Evolutionary conservation across 2,113 vertebrate species (phyloP).

Genomic region (Puffinus mauretanicus): DNA sequence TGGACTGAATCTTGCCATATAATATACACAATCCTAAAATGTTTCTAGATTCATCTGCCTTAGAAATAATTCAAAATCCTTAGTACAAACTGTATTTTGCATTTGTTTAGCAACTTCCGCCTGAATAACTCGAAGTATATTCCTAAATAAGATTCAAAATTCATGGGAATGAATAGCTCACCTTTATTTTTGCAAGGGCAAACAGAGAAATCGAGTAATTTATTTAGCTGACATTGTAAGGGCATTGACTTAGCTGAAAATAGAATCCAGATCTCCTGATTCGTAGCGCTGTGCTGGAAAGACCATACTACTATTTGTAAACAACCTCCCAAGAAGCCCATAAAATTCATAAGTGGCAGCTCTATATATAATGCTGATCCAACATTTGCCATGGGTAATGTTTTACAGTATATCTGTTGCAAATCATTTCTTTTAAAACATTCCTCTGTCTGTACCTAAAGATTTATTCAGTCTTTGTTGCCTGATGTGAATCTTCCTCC

Average conservation of each 20-base stretch:
- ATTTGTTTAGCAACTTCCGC: neutral
- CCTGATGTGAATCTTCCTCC: neutral
- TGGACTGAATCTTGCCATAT: neutral
- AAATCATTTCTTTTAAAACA: conserved; percentile 54
- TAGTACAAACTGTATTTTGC: neutral
- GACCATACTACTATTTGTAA: neutral
- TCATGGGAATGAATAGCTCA: neutral
- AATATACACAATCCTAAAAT: neutral
- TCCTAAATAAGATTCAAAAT: conserved; percentile 1
- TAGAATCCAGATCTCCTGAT: conserved; percentile 4
- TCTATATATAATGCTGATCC: conserved; percentile 56
- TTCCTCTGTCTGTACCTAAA: conserved; percentile 13
- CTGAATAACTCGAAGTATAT: neutral
- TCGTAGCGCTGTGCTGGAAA: neutral
- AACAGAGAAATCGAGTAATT: conserved; percentile 16
- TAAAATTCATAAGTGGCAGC: conserved; percentile 55
- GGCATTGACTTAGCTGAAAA: conserved; percentile 33
- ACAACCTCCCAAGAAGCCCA: conserved; percentile 57
- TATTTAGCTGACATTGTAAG: conserved; percentile 16
- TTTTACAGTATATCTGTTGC: conserved; percentile 55
- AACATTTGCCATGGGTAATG: conserved; percentile 44
- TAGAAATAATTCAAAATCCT: neutral
- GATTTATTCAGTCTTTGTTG: conserved; percentile 63
- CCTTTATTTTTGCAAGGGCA: conserved; percentile 40
- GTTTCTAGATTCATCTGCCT: neutral